A percentile compares a stretch with the other conserved stretches of the same genome.
Evolutionary conservation across 2,113 vertebrate species (phyloP).

Genomic region (Strigops habroptila): DNA sequence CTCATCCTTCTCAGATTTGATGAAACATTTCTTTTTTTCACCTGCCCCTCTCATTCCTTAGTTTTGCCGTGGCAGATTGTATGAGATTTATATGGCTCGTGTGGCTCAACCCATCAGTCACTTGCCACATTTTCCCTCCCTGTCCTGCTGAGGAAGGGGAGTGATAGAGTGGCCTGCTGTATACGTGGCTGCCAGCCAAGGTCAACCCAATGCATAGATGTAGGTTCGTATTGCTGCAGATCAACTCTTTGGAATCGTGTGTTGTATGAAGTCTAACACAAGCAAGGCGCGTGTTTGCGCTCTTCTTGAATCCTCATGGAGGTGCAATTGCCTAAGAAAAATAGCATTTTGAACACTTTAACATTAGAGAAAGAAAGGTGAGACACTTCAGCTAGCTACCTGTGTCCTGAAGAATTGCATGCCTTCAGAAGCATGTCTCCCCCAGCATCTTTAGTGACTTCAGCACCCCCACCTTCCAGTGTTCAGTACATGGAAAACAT

Average conservation of each 20-base stretch:
- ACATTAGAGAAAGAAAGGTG: not conserved
- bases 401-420: not conserved
- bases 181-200: not conserved
- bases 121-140: fast-evolving
- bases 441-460: not conserved
- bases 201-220: not conserved
- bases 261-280: not conserved
- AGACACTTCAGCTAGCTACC: not conserved
- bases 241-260: not conserved
- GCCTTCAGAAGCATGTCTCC: not conserved
- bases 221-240: not conserved
- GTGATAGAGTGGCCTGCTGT: not conserved
- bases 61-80: not conserved
- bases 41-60: not conserved
- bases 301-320: not conserved
- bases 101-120: fast-evolving
- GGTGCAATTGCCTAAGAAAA: not conserved
- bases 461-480: not conserved
- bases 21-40: not conserved
- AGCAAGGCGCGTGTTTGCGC: not conserved
- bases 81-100: not conserved
- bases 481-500: not conserved
- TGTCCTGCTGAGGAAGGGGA: not conserved
- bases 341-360: not conserved
- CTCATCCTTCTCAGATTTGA: not conserved